A percentile compares a stretch with the other conserved stretches of the same genome.
phyloP scores from a whole-genome alignment of 2,888 invertebrate genomes.

The Pteria penguin region DNA sequence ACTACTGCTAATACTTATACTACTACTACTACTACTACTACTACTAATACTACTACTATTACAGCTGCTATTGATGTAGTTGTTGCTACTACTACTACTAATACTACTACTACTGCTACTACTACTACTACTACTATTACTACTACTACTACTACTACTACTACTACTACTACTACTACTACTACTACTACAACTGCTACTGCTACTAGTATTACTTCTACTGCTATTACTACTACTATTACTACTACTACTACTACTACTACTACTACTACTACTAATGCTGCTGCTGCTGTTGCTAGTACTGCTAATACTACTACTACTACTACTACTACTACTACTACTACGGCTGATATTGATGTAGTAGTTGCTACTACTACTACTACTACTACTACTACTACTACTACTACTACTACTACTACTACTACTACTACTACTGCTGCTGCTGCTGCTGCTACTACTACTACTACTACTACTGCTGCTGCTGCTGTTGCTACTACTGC shows the following conservation, averaged over 20 bases:
- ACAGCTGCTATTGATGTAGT: too few relatives aligned
- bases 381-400: slow-evolving; percentile 15
- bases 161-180: slow-evolving; percentile 42
- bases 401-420: slow-evolving; percentile 70
- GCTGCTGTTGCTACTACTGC: neutral
- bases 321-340: slow-evolving; percentile 11
- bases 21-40: slow-evolving; percentile 40
- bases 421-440: slow-evolving; percentile 78
- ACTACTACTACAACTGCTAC: slow-evolving; percentile 19
- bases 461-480: neutral
- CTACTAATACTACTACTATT: too few relatives aligned
- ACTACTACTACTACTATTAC: slow-evolving; percentile 44
- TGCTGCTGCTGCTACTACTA: neutral
- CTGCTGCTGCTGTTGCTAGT: too few relatives aligned
- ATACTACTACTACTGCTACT: slow-evolving; percentile 42
- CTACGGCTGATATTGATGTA: neutral
- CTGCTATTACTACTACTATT: too few relatives aligned
- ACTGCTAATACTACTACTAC: too few relatives aligned
- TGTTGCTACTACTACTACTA: too few relatives aligned
- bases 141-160: slow-evolving; percentile 44
- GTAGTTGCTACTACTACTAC: slow-evolving; percentile 13
- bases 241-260: slow-evolving; percentile 3
- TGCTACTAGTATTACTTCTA: too few relatives aligned
- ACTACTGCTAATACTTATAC: slow-evolving; percentile 38
- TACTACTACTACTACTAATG: too few relatives aligned